phyloP scores from a whole-genome alignment of 2,113 vertebrate species.

The Bagarius yarrelli region DNA sequence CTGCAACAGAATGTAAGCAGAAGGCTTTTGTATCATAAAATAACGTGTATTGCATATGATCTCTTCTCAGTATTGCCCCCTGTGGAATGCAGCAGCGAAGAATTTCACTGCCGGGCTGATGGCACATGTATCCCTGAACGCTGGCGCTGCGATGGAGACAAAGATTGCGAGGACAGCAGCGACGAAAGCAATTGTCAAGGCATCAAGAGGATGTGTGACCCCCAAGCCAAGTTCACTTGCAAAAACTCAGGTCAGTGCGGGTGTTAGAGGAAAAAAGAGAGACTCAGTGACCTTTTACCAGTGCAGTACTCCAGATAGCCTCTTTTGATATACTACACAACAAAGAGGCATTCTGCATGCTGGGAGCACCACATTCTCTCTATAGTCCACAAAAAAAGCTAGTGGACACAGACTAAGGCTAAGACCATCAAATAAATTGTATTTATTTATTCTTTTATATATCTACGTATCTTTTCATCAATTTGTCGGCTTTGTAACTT shows the following conservation, averaged over 20 bases:
- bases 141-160: constrained; percentile 94
- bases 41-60: constrained; percentile 28
- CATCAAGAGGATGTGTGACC: constrained; percentile 84
- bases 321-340: neutral
- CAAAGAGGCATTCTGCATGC: neutral
- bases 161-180: constrained; percentile 94
- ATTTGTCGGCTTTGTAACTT: neutral
- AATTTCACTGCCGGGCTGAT: constrained; percentile 88
- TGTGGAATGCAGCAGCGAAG: constrained; percentile 82
- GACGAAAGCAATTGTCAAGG: constrained; percentile 90
- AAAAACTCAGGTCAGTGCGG: constrained; percentile 79
- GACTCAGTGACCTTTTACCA: constrained; percentile 2
- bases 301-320: constrained; percentile 1
- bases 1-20: neutral
- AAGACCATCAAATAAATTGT: neutral
- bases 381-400: neutral
- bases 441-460: neutral
- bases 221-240: constrained; percentile 94
- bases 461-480: neutral
- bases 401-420: neutral
- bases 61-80: constrained; percentile 73
- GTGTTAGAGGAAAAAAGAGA: neutral
- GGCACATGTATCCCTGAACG: constrained; percentile 89
- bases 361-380: neutral
- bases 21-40: constrained; percentile 7